Evolutionary conservation across 2,888 invertebrate genomes (phyloP).

Genomic region (Imbricaverruca yamaguchii): DNA sequence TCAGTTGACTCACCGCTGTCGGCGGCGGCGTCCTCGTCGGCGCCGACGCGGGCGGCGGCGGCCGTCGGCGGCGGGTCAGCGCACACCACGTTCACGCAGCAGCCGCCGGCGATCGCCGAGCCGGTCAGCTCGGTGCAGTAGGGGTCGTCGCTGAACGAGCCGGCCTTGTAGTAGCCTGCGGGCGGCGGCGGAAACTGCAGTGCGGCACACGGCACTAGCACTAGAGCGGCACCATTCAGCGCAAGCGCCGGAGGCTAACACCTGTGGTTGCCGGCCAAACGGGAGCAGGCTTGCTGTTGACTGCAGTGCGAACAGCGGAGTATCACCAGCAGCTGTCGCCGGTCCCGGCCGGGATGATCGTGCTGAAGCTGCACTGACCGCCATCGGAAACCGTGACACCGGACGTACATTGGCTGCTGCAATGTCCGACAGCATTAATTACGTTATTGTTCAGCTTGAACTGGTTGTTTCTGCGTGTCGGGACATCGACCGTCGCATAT

Average conservation of each 20-base stretch:
- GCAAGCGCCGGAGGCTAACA: neutral
- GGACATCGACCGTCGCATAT: no score
- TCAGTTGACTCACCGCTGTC: neutral
- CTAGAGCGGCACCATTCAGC: neutral
- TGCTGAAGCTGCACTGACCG: no score
- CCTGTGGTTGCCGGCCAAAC: no score
- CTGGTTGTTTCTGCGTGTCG: no score
- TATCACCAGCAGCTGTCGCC: no score
- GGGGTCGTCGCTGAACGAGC: constrained; percentile 22
- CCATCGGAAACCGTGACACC: no score
- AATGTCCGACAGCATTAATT: no score
- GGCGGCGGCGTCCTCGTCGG: neutral
- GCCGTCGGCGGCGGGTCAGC: neutral
- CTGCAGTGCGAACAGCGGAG: neutral
- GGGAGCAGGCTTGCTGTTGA: no score
- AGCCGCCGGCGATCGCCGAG: constrained; percentile 29
- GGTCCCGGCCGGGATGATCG: no score
- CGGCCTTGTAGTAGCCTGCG: constrained; percentile 10
- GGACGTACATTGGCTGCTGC: no score
- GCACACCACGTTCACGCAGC: constrained; percentile 35
- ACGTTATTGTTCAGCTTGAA: no score
- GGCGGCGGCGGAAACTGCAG: neutral
- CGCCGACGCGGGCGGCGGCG: neutral
- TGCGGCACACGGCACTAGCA: neutral
- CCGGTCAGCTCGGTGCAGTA: neutral